These are phyloP conservation scores for Netelia fuscicornis DNA, from an alignment of 2,888 invertebrate genomes.

Conservation along the genomic window DNA sequence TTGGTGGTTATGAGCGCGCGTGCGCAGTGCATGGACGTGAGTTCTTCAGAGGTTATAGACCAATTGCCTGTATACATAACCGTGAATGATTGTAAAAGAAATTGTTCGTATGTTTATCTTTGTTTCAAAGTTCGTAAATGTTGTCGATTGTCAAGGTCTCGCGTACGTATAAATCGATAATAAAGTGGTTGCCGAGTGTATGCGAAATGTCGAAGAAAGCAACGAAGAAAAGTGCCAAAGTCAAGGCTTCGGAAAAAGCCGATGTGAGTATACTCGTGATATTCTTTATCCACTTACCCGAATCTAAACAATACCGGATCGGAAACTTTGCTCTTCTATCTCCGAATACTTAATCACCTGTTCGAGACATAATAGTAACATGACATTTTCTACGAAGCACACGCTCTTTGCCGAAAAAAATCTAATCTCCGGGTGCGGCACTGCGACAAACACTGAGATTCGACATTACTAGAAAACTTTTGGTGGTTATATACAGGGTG, in stretches of 20 bases:
- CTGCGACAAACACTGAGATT: slow-evolving; percentile 52
- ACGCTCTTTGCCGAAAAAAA: slow-evolving; percentile 55
- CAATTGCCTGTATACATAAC: slow-evolving; percentile 34
- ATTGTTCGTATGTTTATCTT: background rate
- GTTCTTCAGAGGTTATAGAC: slow-evolving; percentile 62
- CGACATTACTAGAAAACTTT: slow-evolving; percentile 56
- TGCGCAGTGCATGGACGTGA: slow-evolving; percentile 10
- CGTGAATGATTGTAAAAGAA: slow-evolving; percentile 27
- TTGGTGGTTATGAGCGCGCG: slow-evolving; percentile 46
- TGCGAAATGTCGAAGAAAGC: slow-evolving; percentile 79
- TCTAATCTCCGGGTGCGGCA: slow-evolving; percentile 39
- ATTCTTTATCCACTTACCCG: slow-evolving; percentile 71
- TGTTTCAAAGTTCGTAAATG: slow-evolving; percentile 55
- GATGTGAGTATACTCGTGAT: slow-evolving; percentile 73
- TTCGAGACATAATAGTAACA: slow-evolving; percentile 70
- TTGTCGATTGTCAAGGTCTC: slow-evolving; percentile 25
- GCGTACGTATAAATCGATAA: slow-evolving; percentile 29
- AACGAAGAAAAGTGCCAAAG: slow-evolving; percentile 72
- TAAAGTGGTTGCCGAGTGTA: slow-evolving; percentile 51
- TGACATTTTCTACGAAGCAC: slow-evolving; percentile 77
- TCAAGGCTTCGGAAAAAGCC: slow-evolving; percentile 65
- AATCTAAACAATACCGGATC: slow-evolving; percentile 45
- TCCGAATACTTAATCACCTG: slow-evolving; percentile 76
- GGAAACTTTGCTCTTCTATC: slow-evolving; percentile 64
- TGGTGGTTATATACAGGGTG: background rate